Base-by-base conservation (phyloP, 2,113 vertebrate genomes). In the Scatophagus argus region DNA sequence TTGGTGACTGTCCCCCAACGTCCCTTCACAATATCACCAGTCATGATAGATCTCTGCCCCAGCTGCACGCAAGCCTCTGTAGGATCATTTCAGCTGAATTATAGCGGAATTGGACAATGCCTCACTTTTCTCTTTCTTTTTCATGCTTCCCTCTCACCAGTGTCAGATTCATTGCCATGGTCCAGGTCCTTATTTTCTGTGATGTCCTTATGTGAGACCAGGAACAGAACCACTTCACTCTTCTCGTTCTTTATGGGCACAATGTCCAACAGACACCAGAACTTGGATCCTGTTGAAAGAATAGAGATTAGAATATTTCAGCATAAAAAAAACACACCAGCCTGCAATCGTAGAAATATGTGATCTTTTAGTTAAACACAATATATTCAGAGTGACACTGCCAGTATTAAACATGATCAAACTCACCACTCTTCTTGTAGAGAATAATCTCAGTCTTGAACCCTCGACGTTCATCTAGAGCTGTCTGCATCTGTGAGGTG, bases 231-330 rank as follows among this genome's bases (percentile, higher is more conserved):
- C 88, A 97, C 97, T 66, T 97, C 96, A 1, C 96, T 95, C 89
- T 97, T 97, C 89, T 97, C 97, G 39, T 97, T 97, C 90, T 97
- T 97, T 89, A 97, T 97, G 73, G 96, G 96, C 63, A 97, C 96
- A 12, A 97, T 96, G 85, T 97, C 96, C 92, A 97, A 90, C 75
- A 97, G 92, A 90, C 97, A 97, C 96, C 96, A 97, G 89, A 97
- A 97, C 12, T 94, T 94, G 69, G 93, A 94, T 47, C 96, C 97
- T 97, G 82, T 14, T 36, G 11, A 55, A n/a, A 49, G 44, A n/a
- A 68, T 9, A 84, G 4, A 59, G 31, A 61, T 49, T 13, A 44
- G 6, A 81, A 51, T 2, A 39, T 6, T 46, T 11, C 17, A 38
- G 49, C 31, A 16, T 23, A 6, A 3, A 13, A 5, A 19, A 23